phyloP scores from a whole-genome alignment of 2,113 vertebrate species.

The Poeciliopsis retropinna region DNA sequence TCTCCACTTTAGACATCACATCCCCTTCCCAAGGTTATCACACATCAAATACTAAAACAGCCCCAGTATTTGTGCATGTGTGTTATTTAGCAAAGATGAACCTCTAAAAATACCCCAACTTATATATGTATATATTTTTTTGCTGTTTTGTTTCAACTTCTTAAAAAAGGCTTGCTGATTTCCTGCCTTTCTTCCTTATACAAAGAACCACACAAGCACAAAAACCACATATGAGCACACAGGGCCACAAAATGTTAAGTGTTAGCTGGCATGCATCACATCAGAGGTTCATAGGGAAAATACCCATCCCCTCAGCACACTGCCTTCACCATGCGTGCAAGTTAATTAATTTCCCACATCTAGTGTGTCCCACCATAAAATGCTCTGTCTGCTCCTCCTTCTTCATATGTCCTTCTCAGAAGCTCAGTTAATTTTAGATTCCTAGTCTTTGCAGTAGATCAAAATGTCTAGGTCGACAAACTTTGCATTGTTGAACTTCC shows the following conservation, averaged over 20 bases:
- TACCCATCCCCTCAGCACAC: constrained; percentile 38
- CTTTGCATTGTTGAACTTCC: constrained; percentile 35
- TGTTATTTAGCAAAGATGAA: constrained; percentile 31
- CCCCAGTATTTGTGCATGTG: constrained; percentile 17
- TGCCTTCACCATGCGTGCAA: constrained; percentile 51
- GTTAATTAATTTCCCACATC: constrained; percentile 73
- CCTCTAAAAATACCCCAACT: constrained; percentile 34
- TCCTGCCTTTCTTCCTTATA: constrained; percentile 6
- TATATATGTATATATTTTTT: constrained; percentile 16
- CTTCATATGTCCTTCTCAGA: constrained; percentile 46
- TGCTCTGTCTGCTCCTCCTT: constrained; percentile 65
- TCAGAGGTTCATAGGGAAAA: constrained; percentile 54
- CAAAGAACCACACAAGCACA: constrained; percentile 23
- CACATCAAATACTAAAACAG: constrained; percentile 43
- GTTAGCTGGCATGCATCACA: constrained; percentile 65
- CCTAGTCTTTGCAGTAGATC: constrained; percentile 54
- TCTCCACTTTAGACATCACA: constrained; percentile 59
- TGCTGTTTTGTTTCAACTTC: constrained; percentile 19
- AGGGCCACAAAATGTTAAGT: constrained; percentile 34
- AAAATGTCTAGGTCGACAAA: constrained; percentile 57
- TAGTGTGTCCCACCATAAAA: constrained; percentile 70
- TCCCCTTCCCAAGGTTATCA: constrained; percentile 67
- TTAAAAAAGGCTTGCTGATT: constrained; percentile 50
- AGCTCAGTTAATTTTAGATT: constrained; percentile 58
- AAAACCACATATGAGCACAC: constrained; percentile 25